Conservation (phyloP, 1,140 invertebrate species). For the Maconellicoccus hirsutus region DNA sequence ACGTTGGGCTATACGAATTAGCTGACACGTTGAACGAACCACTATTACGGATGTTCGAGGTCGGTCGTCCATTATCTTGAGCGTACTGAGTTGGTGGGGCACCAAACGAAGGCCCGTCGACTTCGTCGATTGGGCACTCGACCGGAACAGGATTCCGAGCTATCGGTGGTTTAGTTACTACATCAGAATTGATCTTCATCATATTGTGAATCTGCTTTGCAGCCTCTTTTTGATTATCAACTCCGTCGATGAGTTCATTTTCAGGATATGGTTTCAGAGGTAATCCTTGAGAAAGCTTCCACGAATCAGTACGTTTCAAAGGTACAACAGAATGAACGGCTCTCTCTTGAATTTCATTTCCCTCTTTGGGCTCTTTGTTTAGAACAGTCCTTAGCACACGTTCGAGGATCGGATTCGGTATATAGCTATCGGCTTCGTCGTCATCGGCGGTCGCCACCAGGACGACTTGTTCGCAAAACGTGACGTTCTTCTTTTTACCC, state of each 20-base stretch:
- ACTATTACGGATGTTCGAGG: neutral
- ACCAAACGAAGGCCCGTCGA: neutral
- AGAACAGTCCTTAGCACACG: slow-evolving; percentile 68
- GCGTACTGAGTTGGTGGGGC: neutral
- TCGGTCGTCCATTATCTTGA: neutral
- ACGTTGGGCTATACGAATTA: neutral
- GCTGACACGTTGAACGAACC: neutral
- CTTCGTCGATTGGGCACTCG: neutral
- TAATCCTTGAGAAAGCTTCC: slow-evolving; percentile 23
- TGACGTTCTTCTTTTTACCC: slow-evolving; percentile 80
- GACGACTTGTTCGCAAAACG: slow-evolving; percentile 86
- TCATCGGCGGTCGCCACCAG: slow-evolving; percentile 83
- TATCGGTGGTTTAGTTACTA: neutral
- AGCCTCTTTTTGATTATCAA: neutral
- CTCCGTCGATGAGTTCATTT: neutral
- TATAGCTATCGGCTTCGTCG: slow-evolving; percentile 76
- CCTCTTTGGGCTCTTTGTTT: slow-evolving; percentile 41
- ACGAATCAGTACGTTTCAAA: slow-evolving; percentile 32
- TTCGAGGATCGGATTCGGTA: slow-evolving; percentile 81
- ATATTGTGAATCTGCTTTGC: neutral
- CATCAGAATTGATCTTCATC: neutral
- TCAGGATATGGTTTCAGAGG: slow-evolving; percentile 16
- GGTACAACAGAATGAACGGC: slow-evolving; percentile 32
- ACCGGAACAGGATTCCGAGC: neutral
- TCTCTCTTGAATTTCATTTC: slow-evolving; percentile 27